These are phyloP conservation scores for Popillia japonica DNA, from an alignment of 1,140 invertebrate genomes.

Conservation along the genomic window DNA sequence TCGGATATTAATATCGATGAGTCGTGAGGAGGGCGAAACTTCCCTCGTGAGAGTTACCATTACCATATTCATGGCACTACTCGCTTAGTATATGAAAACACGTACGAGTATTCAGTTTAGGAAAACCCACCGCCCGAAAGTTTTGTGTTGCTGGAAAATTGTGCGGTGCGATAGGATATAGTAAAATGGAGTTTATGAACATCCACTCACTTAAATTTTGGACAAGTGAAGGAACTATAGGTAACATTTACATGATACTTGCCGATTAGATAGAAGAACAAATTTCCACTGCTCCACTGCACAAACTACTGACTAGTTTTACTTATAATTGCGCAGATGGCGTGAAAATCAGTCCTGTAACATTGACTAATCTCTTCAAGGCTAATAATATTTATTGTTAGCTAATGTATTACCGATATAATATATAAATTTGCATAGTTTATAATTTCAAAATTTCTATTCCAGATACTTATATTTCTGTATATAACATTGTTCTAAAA, in stretches of 20 bases:
- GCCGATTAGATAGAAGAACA: too few species aligned
- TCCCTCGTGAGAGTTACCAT: slow-evolving; percentile 21
- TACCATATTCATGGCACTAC: slow-evolving; percentile 16
- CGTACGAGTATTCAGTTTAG: not conserved
- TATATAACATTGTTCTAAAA: not conserved
- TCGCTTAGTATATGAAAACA: not conserved
- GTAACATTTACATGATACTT: too few species aligned
- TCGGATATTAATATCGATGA: slow-evolving; percentile 33
- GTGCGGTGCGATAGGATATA: not conserved
- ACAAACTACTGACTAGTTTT: too few species aligned
- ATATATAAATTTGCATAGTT: too few species aligned
- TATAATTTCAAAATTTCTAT: not conserved
- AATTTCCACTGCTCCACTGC: too few species aligned
- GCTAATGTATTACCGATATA: too few species aligned
- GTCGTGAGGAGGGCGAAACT: not conserved
- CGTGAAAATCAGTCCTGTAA: too few species aligned
- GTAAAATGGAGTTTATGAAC: not conserved
- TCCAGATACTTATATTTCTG: not conserved
- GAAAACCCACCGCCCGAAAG: not conserved
- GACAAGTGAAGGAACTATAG: too few species aligned
- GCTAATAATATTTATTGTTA: too few species aligned
- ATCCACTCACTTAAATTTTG: not conserved
- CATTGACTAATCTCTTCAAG: too few species aligned
- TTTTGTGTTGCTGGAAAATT: not conserved
- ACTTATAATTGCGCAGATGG: too few species aligned